phyloP scores from a whole-genome alignment of 2,888 invertebrate species.

The Gortyna flavago region DNA sequence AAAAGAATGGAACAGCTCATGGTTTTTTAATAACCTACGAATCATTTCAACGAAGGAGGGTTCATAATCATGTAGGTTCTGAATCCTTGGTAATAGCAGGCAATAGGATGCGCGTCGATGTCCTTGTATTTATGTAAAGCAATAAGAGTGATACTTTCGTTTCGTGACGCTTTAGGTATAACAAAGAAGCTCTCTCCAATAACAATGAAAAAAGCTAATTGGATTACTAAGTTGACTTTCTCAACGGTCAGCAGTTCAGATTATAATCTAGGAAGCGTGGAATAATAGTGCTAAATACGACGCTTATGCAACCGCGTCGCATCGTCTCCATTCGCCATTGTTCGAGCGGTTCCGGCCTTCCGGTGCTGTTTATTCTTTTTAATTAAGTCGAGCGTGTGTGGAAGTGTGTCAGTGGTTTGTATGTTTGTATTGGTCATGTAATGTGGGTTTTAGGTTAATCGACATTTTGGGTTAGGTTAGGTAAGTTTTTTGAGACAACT shows the following conservation, averaged over 20 bases:
- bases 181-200: constrained; percentile 38
- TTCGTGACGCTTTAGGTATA: not conserved
- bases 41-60: too few species aligned
- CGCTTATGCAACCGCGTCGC: constrained; percentile 61
- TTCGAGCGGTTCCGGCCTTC: constrained; percentile 74
- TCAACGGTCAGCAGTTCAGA: constrained; percentile 64
- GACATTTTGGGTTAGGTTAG: not conserved
- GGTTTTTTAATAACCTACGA: not conserved
- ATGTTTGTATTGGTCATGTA: constrained; percentile 10
- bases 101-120: not conserved
- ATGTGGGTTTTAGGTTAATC: not conserved
- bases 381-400: constrained; percentile 55
- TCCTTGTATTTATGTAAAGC: not conserved
- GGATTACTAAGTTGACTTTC: constrained; percentile 64
- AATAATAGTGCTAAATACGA: constrained; percentile 56
- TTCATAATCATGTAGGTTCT: too few species aligned
- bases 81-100: not conserved
- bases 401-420: constrained; percentile 50
- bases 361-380: constrained; percentile 64
- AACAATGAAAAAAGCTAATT: constrained; percentile 60
- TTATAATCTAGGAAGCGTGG: constrained; percentile 71
- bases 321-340: constrained; percentile 69
- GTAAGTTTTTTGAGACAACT: not conserved
- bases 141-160: constrained; percentile 2
- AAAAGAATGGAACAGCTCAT: not conserved